Percentiles rank a stretch among this genome's conserved stretches.
Evolutionary conservation across 2,888 invertebrate genomes (phyloP).

Genomic region (Cephus runcator): DNA sequence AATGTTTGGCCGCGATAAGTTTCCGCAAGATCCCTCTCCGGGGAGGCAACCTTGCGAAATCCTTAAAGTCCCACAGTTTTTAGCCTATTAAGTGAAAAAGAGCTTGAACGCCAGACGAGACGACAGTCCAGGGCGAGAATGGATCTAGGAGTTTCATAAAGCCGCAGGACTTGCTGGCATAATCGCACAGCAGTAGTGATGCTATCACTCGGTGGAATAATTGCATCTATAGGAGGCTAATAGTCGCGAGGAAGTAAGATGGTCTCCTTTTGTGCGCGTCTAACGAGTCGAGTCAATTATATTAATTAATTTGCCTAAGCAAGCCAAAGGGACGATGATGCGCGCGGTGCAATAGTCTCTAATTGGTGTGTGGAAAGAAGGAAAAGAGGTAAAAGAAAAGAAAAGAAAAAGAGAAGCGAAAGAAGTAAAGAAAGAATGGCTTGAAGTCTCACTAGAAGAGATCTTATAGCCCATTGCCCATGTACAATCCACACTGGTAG

Average conservation of each 20-base stretch:
- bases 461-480: background rate
- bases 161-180: background rate
- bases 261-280: slow-evolving; percentile 32
- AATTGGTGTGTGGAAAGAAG: slow-evolving; percentile 36
- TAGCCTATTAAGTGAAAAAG: too few species aligned
- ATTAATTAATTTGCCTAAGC: slow-evolving; percentile 60
- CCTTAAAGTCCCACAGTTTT: too few species aligned
- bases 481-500: background rate
- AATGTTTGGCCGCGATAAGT: background rate
- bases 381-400: slow-evolving; percentile 15
- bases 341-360: slow-evolving; percentile 20
- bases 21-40: background rate
- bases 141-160: background rate
- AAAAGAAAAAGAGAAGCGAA: slow-evolving; percentile 6
- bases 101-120: too few species aligned
- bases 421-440: slow-evolving; percentile 15
- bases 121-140: too few species aligned
- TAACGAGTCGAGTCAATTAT: slow-evolving; percentile 62
- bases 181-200: background rate
- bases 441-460: background rate
- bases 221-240: slow-evolving; percentile 25
- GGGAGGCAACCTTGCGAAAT: background rate
- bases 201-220: slow-evolving; percentile 22
- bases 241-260: slow-evolving; percentile 22
- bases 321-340: slow-evolving; percentile 50